Conservation (phyloP, 2,888 invertebrate genomes). For the Pocota personata region DNA sequence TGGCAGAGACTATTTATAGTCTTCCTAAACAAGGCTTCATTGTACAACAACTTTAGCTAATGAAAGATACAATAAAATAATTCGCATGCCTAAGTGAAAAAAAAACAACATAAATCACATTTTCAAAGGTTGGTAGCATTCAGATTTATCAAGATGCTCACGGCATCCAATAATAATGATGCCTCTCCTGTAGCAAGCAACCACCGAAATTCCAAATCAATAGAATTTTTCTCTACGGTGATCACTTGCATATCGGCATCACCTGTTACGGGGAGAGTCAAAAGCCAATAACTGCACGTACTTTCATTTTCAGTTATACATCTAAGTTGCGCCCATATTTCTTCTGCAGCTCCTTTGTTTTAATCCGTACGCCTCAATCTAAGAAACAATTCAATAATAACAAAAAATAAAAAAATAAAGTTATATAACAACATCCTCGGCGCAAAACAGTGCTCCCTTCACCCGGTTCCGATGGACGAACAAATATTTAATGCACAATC, state of each 20-base stretch:
- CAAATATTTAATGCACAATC: constrained; percentile 39
- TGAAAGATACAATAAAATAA: too few species aligned
- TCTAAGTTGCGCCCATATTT: constrained; percentile 64
- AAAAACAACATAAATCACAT: constrained; percentile 27
- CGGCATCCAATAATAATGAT: not conserved
- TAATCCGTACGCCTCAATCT: constrained; percentile 65
- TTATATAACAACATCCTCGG: constrained; percentile 67
- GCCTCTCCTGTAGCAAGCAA: constrained; percentile 5
- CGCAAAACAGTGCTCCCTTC: constrained; percentile 44
- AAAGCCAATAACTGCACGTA: constrained; percentile 70
- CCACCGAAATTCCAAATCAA: constrained; percentile 38
- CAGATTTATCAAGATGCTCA: not conserved
- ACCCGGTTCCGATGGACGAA: constrained; percentile 50
- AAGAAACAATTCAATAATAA: constrained; percentile 50
- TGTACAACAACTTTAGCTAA: too few species aligned
- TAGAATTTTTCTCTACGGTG: constrained; percentile 31
- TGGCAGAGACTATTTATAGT: too few species aligned
- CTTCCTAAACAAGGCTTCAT: too few species aligned
- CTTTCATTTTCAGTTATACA: constrained; percentile 69
- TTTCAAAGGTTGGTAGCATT: constrained; percentile 50
- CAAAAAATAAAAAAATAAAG: not conserved
- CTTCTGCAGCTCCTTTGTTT: constrained; percentile 65
- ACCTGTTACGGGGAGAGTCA: constrained; percentile 68
- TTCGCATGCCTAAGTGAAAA: too few species aligned
- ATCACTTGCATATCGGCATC: constrained; percentile 53